Evolutionary conservation across 2,888 invertebrate species (phyloP), one percentile per base, ranked within the genome.

Genomic region (Trissolcus brochymenae): DNA sequence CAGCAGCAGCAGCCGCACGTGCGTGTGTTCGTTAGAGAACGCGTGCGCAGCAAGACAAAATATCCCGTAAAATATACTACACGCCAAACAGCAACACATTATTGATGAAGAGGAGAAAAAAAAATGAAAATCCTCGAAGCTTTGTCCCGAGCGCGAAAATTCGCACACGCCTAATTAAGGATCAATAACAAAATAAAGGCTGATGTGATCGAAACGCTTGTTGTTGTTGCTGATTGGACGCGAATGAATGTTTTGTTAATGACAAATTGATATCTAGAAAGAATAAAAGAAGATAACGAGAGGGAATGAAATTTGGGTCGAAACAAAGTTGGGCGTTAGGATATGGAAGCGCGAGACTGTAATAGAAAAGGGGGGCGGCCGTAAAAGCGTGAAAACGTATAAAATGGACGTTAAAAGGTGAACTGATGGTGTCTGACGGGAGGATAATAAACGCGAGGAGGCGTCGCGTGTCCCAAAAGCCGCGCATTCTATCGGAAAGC

Each of bases 401-500:
- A 64, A 64, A 54, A 64, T 64, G 61, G 61, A 64, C 54, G 64
- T n/a, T 17, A 49, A 55, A 49, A 46, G 55, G 49, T n/a, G 43
- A 60, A 49, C 2, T 0, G 59, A 53, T 9, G n/a, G 46, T 29
- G n/a, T 46, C 1, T 46, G 46, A 35, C 35, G 35, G 35, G 35
- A 35, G 9, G 35, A 35, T 35, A 35, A 35, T 11, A 11, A 35
- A 35, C 35, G 29, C 57, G 57, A 21, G n/a, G n/a, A n/a, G n/a
- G 57, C 57, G 50, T 54, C 43, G 43, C 43, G 55, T n/a, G 16
- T 51, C 78, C 79, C 81, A 83, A 83, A 84, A 83, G 82, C 83
- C 84, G 86, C 87, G 88, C 88, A 87, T 87, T 87, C 87, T 87
- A 85, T 85, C 87, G 87, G 87, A 82, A 82, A 85, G 85, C 85